These are phyloP conservation scores for Heliconius cydno DNA, from an alignment of 2,888 invertebrate genomes.

Conservation along the genomic window DNA sequence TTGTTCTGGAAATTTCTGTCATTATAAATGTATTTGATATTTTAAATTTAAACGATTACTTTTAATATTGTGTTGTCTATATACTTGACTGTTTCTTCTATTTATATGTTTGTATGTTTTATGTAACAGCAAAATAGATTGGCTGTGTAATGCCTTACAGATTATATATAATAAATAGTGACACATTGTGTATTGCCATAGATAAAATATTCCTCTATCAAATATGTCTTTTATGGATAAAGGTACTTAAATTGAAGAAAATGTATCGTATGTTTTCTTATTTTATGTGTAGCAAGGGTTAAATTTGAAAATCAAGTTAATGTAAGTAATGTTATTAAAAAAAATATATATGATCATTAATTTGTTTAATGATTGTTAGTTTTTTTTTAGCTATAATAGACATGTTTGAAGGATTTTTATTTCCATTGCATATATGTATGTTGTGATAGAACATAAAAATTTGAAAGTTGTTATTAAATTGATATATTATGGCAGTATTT, in stretches of 20 bases:
- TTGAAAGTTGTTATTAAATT: background rate
- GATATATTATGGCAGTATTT: background rate
- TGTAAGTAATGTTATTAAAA: too few relatives aligned
- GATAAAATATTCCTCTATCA: background rate
- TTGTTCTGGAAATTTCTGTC: background rate
- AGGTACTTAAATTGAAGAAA: background rate
- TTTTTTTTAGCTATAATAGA: conserved; percentile 2
- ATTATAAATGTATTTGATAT: background rate
- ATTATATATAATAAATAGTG: conserved; percentile 22
- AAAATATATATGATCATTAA: too few relatives aligned
- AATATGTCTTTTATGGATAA: conserved; percentile 26
- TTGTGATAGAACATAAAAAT: background rate
- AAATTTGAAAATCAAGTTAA: too few relatives aligned
- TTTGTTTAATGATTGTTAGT: background rate
- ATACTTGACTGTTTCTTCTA: background rate
- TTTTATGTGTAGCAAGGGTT: too few relatives aligned
- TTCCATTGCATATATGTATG: background rate
- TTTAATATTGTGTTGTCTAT: conserved; percentile 10
- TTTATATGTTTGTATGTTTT: background rate
- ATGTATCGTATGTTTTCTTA: background rate
- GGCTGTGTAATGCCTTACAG: conserved; percentile 33
- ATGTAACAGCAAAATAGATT: conserved; percentile 13
- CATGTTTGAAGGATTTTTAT: background rate
- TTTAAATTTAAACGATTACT: background rate
- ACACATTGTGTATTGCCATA: conserved; percentile 30